Conservation (phyloP, 2,888 invertebrate species). For the Tortrix viridana region DNA sequence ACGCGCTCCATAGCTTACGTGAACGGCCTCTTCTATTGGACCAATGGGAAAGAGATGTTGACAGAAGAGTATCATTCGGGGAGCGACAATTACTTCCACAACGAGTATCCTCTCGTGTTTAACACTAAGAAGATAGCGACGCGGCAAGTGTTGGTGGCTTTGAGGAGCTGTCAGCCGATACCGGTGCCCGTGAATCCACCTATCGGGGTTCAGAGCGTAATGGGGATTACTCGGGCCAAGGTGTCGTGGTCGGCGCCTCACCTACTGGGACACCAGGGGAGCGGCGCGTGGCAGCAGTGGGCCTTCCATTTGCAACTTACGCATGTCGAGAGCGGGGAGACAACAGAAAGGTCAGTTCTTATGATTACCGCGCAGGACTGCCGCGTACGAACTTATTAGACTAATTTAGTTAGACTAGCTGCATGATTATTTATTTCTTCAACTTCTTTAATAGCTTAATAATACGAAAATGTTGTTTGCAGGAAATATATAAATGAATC, state of each 20-base stretch:
- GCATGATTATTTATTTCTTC: too few relatives aligned
- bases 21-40: conserved; percentile 93
- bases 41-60: conserved; percentile 89
- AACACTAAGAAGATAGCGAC: conserved; percentile 69
- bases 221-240: conserved; percentile 90
- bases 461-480: conserved; percentile 42
- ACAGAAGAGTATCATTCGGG: conserved; percentile 90
- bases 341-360: conserved; percentile 64
- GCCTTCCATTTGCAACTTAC: conserved; percentile 89
- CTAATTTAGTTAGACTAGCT: too few relatives aligned
- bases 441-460: neutral
- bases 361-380: too few relatives aligned
- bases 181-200: conserved; percentile 92
- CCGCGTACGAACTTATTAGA: neutral
- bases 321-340: conserved; percentile 69
- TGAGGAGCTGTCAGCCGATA: conserved; percentile 90
- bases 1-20: conserved; percentile 90
- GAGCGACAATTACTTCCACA: conserved; percentile 90
- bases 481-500: conserved; percentile 83
- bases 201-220: conserved; percentile 90
- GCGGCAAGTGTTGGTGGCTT: conserved; percentile 79
- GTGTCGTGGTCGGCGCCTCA: conserved; percentile 93
- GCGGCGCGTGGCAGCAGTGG: conserved; percentile 89
- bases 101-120: conserved; percentile 86
- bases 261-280: conserved; percentile 89